Percentiles rank a stretch among this genome's conserved stretches.
Evolutionary conservation across 2,888 invertebrate genomes (phyloP).

Genomic region (Volucella inflata): DNA sequence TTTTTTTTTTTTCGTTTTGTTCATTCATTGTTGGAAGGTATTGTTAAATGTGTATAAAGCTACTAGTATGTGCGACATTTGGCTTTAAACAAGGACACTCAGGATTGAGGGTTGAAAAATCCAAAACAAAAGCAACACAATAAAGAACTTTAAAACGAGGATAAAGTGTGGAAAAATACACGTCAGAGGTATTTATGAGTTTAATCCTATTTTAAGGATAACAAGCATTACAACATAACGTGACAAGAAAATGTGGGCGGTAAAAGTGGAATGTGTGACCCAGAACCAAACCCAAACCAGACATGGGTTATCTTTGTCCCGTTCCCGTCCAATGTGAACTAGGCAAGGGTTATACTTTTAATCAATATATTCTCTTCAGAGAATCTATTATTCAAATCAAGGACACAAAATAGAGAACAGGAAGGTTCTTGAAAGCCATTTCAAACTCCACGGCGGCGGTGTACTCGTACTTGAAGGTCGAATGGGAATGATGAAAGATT

Average conservation of each 20-base stretch:
- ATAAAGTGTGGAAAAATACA: conserved; percentile 50
- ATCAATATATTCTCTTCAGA: conserved; percentile 61
- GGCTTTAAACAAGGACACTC: conserved; percentile 21
- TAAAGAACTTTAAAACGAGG: conserved; percentile 9
- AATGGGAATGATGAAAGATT: conserved; percentile 53
- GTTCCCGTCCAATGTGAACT: not conserved
- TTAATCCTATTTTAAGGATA: conserved; percentile 73
- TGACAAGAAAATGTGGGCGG: conserved; percentile 17
- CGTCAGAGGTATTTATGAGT: conserved; percentile 72
- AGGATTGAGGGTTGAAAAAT: not conserved
- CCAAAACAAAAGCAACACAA: conserved; percentile 8
- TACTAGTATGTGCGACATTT: conserved; percentile 5
- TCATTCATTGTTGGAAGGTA: conserved; percentile 40
- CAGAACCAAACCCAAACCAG: conserved; percentile 33
- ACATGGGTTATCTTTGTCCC: conserved; percentile 22
- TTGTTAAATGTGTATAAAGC: conserved; percentile 44
- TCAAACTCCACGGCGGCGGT: not conserved
- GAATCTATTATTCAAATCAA: conserved; percentile 73
- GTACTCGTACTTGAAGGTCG: conserved; percentile 41
- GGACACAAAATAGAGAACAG: conserved; percentile 23
- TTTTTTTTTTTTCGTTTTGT: conserved; percentile 17
- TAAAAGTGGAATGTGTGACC: not conserved
- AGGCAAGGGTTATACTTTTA: conserved; percentile 52
- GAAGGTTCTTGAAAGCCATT: not conserved
- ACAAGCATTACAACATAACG: conserved; percentile 57